Evolutionary conservation across 2,888 invertebrate genomes (phyloP).

Genomic region (Scelioninae gen. 1): DNA sequence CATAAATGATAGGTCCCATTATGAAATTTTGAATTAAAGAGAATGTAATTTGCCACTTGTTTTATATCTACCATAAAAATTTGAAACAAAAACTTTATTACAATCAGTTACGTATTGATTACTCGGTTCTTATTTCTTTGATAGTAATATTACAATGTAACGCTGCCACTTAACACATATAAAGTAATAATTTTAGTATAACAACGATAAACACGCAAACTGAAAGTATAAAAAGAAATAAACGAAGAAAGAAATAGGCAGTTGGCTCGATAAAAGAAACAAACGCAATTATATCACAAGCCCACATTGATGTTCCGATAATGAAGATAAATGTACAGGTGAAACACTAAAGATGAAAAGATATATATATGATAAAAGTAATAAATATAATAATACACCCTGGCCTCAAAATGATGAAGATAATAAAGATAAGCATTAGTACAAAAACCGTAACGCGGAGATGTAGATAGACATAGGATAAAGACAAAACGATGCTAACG

Average conservation of each 20-base stretch:
- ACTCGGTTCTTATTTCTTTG: no score
- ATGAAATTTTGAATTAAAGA: no score
- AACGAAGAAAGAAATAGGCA: not conserved
- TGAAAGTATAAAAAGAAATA: slow-evolving; percentile 1
- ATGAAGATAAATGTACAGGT: slow-evolving; percentile 58
- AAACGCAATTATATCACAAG: slow-evolving; percentile 47
- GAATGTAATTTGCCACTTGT: no score
- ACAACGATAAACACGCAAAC: not conserved
- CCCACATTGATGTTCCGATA: slow-evolving; percentile 42
- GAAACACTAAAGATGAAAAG: slow-evolving; percentile 45
- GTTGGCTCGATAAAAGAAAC: slow-evolving; percentile 48
- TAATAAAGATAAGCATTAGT: slow-evolving; percentile 36
- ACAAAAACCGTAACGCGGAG: slow-evolving; percentile 16
- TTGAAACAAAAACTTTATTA: no score
- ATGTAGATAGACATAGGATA: slow-evolving; percentile 11
- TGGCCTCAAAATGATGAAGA: slow-evolving; percentile 24
- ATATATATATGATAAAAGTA: slow-evolving; percentile 51
- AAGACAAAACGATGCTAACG: slow-evolving; percentile 33
- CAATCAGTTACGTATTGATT: no score
- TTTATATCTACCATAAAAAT: no score
- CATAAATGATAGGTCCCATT: no score
- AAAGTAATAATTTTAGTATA: not conserved
- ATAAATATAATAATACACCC: slow-evolving; percentile 45
- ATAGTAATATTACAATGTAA: no score
- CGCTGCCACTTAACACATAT: not conserved